Evolutionary conservation across 2,113 vertebrate genomes (phyloP).

Genomic region (Spea bombifrons): DNA sequence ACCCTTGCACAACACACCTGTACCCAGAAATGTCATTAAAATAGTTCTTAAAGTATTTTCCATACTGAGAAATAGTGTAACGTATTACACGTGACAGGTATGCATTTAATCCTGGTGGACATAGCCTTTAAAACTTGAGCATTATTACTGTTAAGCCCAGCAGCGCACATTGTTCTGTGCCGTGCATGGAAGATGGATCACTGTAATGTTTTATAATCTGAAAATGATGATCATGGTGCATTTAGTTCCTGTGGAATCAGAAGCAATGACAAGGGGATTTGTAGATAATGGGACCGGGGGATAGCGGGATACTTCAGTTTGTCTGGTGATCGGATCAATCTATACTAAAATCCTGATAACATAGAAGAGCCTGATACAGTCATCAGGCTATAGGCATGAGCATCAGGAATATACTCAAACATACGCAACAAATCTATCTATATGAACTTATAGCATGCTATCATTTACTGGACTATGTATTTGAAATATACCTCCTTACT

Average conservation of each 20-base stretch:
- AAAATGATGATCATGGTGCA: not conserved
- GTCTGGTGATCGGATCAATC: not conserved
- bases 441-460: not conserved
- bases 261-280: not conserved
- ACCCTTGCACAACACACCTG: no score
- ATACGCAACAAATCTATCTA: not conserved
- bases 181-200: not conserved
- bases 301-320: conserved; percentile 17
- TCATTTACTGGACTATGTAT: conserved; percentile 1
- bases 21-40: no score
- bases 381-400: conserved; percentile 4
- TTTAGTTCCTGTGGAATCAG: not conserved
- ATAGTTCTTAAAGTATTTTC: no score
- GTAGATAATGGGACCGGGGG: not conserved
- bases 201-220: not conserved
- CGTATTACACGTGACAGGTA: no score
- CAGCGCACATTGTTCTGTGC: no score
- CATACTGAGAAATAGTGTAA: no score
- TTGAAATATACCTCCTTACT: no score
- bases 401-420: not conserved
- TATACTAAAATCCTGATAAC: conserved; percentile 15
- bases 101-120: no score
- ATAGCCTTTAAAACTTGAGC: no score
- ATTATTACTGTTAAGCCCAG: no score
- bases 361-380: conserved; percentile 15